Percentiles rank a stretch among this genome's conserved stretches.
These are phyloP conservation scores for Cosmopolites sordidus DNA, from an alignment of 2,888 invertebrate genomes.

Conservation along the genomic window DNA sequence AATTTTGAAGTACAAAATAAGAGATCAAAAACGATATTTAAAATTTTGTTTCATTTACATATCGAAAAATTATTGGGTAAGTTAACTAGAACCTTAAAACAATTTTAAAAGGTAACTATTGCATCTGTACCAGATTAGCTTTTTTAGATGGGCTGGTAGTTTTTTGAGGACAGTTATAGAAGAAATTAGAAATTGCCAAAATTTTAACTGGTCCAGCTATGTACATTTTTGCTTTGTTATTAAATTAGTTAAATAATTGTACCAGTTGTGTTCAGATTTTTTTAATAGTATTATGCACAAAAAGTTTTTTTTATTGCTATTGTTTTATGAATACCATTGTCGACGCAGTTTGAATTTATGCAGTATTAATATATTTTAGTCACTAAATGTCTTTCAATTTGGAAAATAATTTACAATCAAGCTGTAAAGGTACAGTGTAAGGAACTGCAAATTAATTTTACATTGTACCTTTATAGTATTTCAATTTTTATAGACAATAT, in stretches of 20 bases:
- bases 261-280: not conserved
- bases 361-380: not conserved
- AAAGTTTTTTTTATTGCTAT: not conserved
- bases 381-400: not conserved
- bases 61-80: not conserved
- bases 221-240: not conserved
- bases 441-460: too few relatives aligned
- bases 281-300: not conserved
- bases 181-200: constrained; percentile 4
- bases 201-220: constrained; percentile 5
- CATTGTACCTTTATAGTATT: not conserved
- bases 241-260: not conserved
- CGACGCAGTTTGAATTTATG: not conserved
- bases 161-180: constrained; percentile 8
- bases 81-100: constrained; percentile 9
- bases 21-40: too few relatives aligned
- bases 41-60: too few relatives aligned
- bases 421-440: too few relatives aligned
- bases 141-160: constrained; percentile 10
- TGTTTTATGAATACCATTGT: not conserved
- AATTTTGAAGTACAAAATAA: too few relatives aligned
- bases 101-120: not conserved
- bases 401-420: too few relatives aligned
- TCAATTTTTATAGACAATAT: not conserved
- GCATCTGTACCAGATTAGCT: constrained; percentile 13